Conservation (phyloP, 2,888 invertebrate genomes). For the Phrixothrix hirtus region DNA sequence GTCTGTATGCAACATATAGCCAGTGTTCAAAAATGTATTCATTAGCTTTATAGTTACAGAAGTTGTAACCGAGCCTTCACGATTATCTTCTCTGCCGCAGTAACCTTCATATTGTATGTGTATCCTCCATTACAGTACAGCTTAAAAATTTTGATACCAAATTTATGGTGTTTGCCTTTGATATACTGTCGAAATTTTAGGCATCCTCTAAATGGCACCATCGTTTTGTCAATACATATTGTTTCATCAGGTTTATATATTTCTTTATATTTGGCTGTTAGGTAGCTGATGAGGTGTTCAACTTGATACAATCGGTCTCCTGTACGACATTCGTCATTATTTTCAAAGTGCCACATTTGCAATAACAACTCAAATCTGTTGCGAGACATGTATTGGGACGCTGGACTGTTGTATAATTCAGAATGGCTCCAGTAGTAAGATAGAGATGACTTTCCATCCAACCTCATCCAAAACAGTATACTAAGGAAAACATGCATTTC, state of each 20-base stretch:
- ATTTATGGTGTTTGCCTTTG: conserved; percentile 19
- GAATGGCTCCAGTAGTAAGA: background rate
- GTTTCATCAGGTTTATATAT: conserved; percentile 29
- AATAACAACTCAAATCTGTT: no score
- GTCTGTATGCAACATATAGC: background rate
- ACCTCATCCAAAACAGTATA: conserved; percentile 1
- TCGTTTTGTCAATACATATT: conserved; percentile 35
- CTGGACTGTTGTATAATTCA: background rate
- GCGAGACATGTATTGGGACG: background rate
- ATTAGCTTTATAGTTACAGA: background rate
- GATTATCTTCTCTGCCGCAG: background rate
- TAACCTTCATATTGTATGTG: no score
- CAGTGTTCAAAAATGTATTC: background rate
- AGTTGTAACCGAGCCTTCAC: background rate
- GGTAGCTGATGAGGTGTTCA: conserved; percentile 1
- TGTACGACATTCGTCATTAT: conserved; percentile 9
- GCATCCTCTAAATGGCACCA: conserved; percentile 23
- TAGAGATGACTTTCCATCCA: background rate
- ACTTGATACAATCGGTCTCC: conserved; percentile 2
- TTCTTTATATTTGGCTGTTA: conserved; percentile 14
- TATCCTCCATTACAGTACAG: conserved; percentile 18
- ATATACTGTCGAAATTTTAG: conserved; percentile 24
- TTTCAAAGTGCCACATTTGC: conserved; percentile 5
- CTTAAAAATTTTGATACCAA: conserved; percentile 29
- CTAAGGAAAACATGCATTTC: background rate